Base-by-base conservation (phyloP, 2,888 invertebrate genomes). In the Tolmerus cingulatus region DNA sequence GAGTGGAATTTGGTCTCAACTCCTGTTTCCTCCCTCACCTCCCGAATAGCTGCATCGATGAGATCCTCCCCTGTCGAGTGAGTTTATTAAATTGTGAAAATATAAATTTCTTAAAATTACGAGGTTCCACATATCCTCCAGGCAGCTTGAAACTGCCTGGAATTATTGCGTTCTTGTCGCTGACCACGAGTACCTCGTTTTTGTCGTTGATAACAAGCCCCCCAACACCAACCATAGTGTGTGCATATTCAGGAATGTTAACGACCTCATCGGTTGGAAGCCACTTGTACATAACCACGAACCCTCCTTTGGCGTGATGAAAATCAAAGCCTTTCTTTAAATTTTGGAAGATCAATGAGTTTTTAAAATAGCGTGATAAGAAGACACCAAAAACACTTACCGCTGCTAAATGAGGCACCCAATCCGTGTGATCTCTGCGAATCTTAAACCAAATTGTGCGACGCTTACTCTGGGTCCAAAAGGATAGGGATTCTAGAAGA, bases 1-100 rank as follows among this genome's bases (percentile, higher is more conserved):
- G 96, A 96, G 87, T 95, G 94, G 92, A 97, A 98, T 90, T 95
- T 94, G 0, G 96, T 94, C 89, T 94, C 93, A 86, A 98, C 94
- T 81, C 97, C 97, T 0, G 98, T 98, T 93, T 98, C 98, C 93
- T 98, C 98, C 86, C 94, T 93, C 0, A 98, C 96, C 93, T 98
- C 98, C 89, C 98, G 94, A 86, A 95, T 94, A 0, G 96, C 97
- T 16, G 98, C 97, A 90, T 96, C 95, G 87, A 95, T 94, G 74
- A 98, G 93, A 90, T 97, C 95, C 94, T 98, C 98, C 87, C 96
- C 97, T 97, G 91, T 46, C 43, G 43, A 46, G 14, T 46, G 43
- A 46, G 14, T 37, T 19, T 40, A 55, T 8, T 19, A 23, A 34
- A 12, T 34, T 23, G 19, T 46, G 51, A 77, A 37, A 86, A 12